phyloP scores from a whole-genome alignment of 2,888 invertebrate genomes.

The Hyposoter dolosus region DNA sequence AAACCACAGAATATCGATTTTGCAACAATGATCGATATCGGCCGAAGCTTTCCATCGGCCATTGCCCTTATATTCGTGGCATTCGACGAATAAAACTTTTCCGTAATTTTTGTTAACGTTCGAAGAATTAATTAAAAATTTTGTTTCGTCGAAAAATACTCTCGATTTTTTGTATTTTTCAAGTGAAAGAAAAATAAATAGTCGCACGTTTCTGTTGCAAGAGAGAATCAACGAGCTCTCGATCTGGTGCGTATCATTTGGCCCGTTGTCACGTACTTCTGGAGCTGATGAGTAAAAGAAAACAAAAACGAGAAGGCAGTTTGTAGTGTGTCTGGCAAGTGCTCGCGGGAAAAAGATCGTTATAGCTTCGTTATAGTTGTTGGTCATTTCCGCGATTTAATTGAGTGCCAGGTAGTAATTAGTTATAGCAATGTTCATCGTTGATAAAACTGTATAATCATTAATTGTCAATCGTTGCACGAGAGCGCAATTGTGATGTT shows the following conservation, averaged over 20 bases:
- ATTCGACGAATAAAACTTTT: not conserved
- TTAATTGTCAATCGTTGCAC: not conserved
- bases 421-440: conserved; percentile 10
- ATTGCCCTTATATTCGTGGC: not conserved
- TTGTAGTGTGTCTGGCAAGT: not conserved
- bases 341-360: not conserved
- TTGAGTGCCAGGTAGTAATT: conserved; percentile 35
- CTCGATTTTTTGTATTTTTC: not conserved
- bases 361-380: conserved; percentile 22
- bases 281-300: not conserved
- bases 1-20: conserved; percentile 54
- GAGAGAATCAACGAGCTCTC: not conserved
- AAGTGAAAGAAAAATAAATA: not conserved
- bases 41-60: conserved; percentile 1
- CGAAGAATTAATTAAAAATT: not conserved
- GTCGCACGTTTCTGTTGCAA: not conserved
- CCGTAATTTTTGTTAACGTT: not conserved
- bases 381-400: conserved; percentile 17
- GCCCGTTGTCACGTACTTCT: conserved; percentile 23
- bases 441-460: conserved; percentile 17
- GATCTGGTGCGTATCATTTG: not conserved
- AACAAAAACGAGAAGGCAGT: not conserved
- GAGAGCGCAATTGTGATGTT: not conserved
- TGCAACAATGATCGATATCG: conserved; percentile 22
- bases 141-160: not conserved